Base-by-base conservation (phyloP, 1,140 invertebrate species). In the Oppia nitens region DNA sequence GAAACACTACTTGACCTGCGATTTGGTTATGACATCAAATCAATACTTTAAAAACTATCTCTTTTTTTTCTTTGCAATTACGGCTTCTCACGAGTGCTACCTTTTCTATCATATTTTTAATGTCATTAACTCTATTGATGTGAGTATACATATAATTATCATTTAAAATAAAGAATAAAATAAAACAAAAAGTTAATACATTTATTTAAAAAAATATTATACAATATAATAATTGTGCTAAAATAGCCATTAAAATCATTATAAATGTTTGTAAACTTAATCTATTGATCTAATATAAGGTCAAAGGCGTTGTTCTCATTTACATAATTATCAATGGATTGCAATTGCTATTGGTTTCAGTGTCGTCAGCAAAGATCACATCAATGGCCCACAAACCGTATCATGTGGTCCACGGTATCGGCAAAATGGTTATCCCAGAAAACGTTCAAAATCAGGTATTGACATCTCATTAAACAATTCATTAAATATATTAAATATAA, bases 21-120 rank as follows among this genome's bases (percentile, higher is more conserved):
- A 57, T 21, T 49, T 57, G 56, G 56, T 57, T 20, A 57, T 48
- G n/a, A 24, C 48, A 21, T 45, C 56, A 20, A 57, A 57, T 23
- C 27, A 40, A 50, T 47, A 49, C 40, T 25, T 57, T 21, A 57
- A 57, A 45, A 20, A 4, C 27, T 57, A 57, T 40, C 24, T 57
- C 14, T 57, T 57, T 23, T 11, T 57, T 20, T 57, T 57, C 23
- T 57, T 49, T 45, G 26, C 40, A 2, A 49, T 57, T 21, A 49
- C 50, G 48, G 47, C 45, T 17, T 47, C 56, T 17, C 56, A 57
- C 40, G 9, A 49, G n/a, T 57, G 56, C 32, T 52, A 49, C 2
- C n/a, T 57, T 20, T 12, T 50, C 25, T 57, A 57, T 52, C 47
- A 57, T 6, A 57, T 57, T 11, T 4, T 57, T n/a, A 49, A 49